These are phyloP conservation scores for Laterallus jamaicensis DNA, from an alignment of 2,113 vertebrate genomes.

Conservation along the genomic window DNA sequence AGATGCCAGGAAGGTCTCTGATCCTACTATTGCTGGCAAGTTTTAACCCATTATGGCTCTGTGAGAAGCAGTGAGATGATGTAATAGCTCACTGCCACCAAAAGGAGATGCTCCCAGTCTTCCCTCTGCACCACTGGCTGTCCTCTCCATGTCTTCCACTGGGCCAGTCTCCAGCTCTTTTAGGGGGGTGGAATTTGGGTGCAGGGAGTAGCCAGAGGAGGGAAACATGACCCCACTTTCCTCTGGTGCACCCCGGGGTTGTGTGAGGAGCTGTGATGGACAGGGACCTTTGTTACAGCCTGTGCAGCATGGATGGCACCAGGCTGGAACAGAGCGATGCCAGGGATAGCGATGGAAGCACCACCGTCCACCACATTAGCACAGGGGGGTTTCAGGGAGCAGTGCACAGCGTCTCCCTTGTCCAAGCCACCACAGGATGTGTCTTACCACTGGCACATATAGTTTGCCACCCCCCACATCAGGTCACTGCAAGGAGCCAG, in stretches of 20 bases:
- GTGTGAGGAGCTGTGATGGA: not conserved
- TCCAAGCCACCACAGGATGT: not conserved
- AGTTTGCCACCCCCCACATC: not conserved
- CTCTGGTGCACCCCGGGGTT: not conserved
- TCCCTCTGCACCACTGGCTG: not conserved
- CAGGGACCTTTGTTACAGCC: not conserved
- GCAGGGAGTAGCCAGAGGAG: not conserved
- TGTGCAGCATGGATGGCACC: rapidly evolving
- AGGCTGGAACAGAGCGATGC: not conserved
- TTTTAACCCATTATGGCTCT: not conserved
- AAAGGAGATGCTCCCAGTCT: not conserved
- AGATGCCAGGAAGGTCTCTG: not conserved
- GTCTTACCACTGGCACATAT: not conserved
- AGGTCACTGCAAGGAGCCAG: not conserved
- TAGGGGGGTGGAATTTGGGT: not conserved
- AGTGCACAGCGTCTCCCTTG: not conserved
- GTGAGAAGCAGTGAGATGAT: not conserved
- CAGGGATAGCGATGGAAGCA: not conserved
- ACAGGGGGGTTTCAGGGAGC: not conserved
- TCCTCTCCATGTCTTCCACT: not conserved
- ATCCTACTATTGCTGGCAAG: no score
- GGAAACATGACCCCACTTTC: not conserved
- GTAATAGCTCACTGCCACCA: not conserved
- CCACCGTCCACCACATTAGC: not conserved
- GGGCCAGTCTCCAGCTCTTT: not conserved